These are phyloP conservation scores for Drepanosiphum platanoidis DNA, from an alignment of 2,888 invertebrate genomes.

Conservation along the genomic window DNA sequence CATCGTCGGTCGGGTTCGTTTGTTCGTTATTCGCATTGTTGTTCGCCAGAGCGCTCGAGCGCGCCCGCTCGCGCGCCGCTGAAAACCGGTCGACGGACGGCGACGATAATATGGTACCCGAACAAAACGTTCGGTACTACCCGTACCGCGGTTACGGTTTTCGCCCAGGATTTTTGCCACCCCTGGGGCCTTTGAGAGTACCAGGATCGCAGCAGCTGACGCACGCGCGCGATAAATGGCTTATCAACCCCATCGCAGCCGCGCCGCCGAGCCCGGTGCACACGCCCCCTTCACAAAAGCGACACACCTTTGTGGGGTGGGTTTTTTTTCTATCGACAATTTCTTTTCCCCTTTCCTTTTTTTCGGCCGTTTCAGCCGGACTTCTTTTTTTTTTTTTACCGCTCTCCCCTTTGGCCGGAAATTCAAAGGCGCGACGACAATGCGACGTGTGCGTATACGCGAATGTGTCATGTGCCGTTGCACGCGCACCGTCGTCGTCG, in stretches of 20 bases:
- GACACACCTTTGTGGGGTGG: not conserved
- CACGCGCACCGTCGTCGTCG: not conserved
- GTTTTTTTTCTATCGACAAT: not conserved
- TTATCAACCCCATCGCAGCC: conserved; percentile 29
- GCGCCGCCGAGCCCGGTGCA: conserved; percentile 10
- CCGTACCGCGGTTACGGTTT: not conserved
- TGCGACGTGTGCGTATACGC: not conserved
- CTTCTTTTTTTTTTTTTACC: not conserved
- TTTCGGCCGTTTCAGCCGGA: no score
- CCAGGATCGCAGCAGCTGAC: conserved; percentile 52
- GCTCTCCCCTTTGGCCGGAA: not conserved
- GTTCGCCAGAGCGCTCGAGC: not conserved
- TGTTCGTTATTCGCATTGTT: conserved; percentile 1
- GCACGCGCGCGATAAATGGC: conserved; percentile 18
- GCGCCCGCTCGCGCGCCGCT: not conserved
- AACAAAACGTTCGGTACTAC: not conserved
- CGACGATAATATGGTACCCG: not conserved
- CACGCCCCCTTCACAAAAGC: conserved; percentile 44
- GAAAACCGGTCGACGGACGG: not conserved
- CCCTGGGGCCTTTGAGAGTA: conserved; percentile 53
- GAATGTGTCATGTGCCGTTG: not conserved
- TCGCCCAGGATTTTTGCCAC: conserved; percentile 18
- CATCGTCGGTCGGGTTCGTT: not conserved
- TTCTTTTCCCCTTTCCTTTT: not conserved
- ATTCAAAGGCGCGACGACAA: conserved; percentile 26